A percentile compares a stretch with the other conserved stretches of the same genome.
phyloP scores from a whole-genome alignment of 2,888 invertebrate species.

The Neria commutata region DNA sequence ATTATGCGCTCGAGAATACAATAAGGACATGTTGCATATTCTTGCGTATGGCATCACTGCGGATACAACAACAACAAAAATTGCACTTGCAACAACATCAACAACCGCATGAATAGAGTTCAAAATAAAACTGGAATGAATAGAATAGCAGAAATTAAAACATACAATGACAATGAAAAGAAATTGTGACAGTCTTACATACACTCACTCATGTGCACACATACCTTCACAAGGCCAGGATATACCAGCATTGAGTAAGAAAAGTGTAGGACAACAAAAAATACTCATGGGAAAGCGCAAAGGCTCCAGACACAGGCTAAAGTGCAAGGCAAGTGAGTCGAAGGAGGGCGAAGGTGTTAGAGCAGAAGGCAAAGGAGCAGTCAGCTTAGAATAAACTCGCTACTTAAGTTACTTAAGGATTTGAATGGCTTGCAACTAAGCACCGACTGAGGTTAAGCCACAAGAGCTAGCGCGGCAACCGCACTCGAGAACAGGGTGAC shows the following conservation, averaged over 20 bases:
- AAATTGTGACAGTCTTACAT: slow-evolving; percentile 2
- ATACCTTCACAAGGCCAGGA: too few relatives aligned
- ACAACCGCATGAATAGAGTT: neutral
- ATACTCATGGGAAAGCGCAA: too few relatives aligned
- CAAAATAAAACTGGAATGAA: neutral
- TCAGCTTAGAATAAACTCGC: neutral
- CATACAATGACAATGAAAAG: neutral
- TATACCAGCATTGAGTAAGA: neutral
- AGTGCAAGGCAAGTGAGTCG: too few relatives aligned
- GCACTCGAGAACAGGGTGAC: neutral
- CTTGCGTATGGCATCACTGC: neutral
- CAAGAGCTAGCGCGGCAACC: neutral
- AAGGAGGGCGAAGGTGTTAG: neutral
- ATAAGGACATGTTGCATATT: neutral
- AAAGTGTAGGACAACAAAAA: neutral
- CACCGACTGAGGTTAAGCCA: neutral
- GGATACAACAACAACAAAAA: too few relatives aligned
- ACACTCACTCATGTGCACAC: too few relatives aligned
- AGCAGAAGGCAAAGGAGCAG: neutral
- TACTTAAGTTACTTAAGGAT: slow-evolving; percentile 8
- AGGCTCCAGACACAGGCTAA: too few relatives aligned
- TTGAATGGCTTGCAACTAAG: neutral
- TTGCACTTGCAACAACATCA: too few relatives aligned
- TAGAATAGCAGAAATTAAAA: slow-evolving; percentile 1
- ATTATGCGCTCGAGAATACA: slow-evolving; percentile 5